Base-by-base conservation (phyloP, 2,113 vertebrate species). In the Syngnathus scovelli region DNA sequence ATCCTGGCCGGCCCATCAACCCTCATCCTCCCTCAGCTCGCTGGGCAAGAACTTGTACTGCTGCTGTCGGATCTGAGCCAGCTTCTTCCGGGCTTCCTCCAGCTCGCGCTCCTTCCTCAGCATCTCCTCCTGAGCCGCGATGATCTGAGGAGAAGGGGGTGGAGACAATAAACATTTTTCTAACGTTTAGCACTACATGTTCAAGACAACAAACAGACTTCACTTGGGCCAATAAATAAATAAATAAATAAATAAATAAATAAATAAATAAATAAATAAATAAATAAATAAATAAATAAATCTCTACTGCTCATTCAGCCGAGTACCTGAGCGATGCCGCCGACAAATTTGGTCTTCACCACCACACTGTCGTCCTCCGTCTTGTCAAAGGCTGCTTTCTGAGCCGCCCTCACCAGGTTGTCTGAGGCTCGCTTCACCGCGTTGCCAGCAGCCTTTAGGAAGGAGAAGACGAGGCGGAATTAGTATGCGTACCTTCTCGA, bases 61-160 rank as follows among this genome's bases (percentile, higher is more conserved):
- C 88, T 99, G 97, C 87, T 99, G 97, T 78, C 97, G 93, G 78
- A 99, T 99, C 86, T 99, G 97, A 71, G 96, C 96, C 80, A 98
- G 90, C 67, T 98, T 99, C 85, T 98, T 99, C 64, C 97, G 91
- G 1, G 97, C 97, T 77, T 99, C 97, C 86, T 98, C 96, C 76
- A 99, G 87, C 81, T 99, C 97, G 27, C 95, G 90, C 63, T 99
- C 97, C 79, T 99, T 99, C 88, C 96, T 94, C 67, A 98, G 90
- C 97, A 98, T 99, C 89, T 99, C 97, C 81, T 99, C 97, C 85
- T 99, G 97, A 64, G 97, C 97, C 0, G 97, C 96, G 6, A 99
- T 98, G 85, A 99, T 99, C 97, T 99, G 78, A 65, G 78, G 75
- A 78, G 67, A 65, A 62, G 27, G 27, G 27, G 27, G 27, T 3